phyloP scores from a whole-genome alignment of 2,113 vertebrate species.

The Phasianus colchicus region DNA sequence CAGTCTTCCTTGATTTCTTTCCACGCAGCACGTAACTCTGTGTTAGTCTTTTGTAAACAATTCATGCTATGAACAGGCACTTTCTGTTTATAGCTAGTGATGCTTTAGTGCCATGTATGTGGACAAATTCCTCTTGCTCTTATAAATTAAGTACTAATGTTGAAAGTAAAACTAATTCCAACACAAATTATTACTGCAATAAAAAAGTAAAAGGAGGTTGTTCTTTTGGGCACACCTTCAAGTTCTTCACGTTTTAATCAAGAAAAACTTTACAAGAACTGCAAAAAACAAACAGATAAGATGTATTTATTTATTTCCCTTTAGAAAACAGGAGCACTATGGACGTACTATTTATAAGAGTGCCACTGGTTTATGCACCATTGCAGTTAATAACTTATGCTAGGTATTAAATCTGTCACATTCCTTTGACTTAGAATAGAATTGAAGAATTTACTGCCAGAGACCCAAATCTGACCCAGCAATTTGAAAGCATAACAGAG shows the following conservation, averaged over 20 bases:
- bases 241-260: slow-evolving; percentile 27
- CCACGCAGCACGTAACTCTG: not conserved
- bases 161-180: slow-evolving; percentile 1
- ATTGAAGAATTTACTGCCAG: slow-evolving; percentile 80
- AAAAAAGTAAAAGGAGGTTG: slow-evolving; percentile 1
- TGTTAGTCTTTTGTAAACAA: not conserved
- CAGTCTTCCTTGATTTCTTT: slow-evolving; percentile 24
- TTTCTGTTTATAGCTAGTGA: slow-evolving; percentile 2
- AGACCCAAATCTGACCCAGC: slow-evolving; percentile 80
- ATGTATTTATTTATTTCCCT: slow-evolving; percentile 34
- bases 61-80: not conserved
- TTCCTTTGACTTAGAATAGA: slow-evolving; percentile 79
- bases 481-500: slow-evolving; percentile 82
- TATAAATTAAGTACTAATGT: slow-evolving; percentile 18
- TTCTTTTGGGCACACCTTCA: slow-evolving; percentile 18
- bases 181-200: slow-evolving; percentile 41
- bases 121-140: not conserved
- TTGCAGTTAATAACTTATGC: slow-evolving; percentile 85
- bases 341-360: slow-evolving; percentile 34
- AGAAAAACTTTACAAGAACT: slow-evolving; percentile 51
- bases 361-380: slow-evolving; percentile 74
- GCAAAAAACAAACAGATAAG: slow-evolving; percentile 35
- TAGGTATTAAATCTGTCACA: slow-evolving; percentile 85
- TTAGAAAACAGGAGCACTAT: slow-evolving; percentile 57
- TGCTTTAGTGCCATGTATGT: not conserved